These are phyloP conservation scores for Rapana venosa DNA, from an alignment of 2,888 invertebrate species.

Conservation along the genomic window DNA sequence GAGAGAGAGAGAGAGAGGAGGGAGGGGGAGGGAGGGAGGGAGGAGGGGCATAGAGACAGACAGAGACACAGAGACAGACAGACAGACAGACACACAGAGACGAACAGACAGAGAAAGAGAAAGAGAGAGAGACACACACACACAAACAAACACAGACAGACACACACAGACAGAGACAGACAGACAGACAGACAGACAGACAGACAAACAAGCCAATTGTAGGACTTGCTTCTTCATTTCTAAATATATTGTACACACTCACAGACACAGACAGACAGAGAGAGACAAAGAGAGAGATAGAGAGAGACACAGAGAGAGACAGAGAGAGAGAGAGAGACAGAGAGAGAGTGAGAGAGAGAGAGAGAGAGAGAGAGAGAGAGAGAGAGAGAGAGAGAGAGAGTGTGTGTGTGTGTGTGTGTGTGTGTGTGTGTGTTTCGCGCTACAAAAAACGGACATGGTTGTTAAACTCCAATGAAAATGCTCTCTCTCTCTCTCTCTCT, in stretches of 20 bases:
- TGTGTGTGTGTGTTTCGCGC: too few species aligned
- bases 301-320: neutral
- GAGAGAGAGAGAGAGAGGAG: neutral
- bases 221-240: too few species aligned
- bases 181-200: neutral
- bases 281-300: neutral
- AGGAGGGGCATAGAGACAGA: neutral
- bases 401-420: too few species aligned
- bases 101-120: neutral
- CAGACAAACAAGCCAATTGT: neutral
- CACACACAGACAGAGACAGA: neutral
- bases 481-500: too few species aligned
- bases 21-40: too few species aligned
- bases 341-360: neutral
- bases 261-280: neutral
- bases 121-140: slow-evolving; percentile 1
- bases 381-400: slow-evolving; percentile 8
- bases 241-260: too few species aligned
- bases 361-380: slow-evolving; percentile 17
- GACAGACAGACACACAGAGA: neutral
- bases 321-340: neutral
- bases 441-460: too few species aligned
- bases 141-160: neutral
- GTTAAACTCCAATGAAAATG: too few species aligned
- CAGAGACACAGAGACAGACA: neutral